Evolutionary conservation across 2,797 vertebrate genomes (phyloP), one percentile per base, ranked within the genome.

Genomic region (Fundulus diaphanus): DNA sequence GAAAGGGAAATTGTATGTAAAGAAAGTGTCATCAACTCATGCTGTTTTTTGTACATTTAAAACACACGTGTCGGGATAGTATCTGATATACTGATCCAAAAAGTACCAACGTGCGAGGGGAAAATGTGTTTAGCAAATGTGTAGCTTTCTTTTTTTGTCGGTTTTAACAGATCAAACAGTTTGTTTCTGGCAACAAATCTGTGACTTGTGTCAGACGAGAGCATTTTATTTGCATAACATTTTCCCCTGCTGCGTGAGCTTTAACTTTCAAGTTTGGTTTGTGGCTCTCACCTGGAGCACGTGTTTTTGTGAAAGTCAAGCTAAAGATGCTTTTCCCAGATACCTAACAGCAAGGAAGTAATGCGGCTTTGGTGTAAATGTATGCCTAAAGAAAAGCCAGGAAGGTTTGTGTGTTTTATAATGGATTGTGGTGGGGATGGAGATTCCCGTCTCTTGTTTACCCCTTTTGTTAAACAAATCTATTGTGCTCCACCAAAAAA

Each of bases 401-500:
- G 37, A 37, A 9, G 59, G 59, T 37, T 63, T 63, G 20, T 24
- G 11, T 5, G 33, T 33, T n/a, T 69, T 51, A 7, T 69, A 35
- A 35, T 83, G 59, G 80, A 83, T 83, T 74, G 85, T 67, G 63
- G 85, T 67, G 63, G 67, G 67, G 68, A 82, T 77, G 61, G 56
- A 76, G 46, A 70, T 40, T 66, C 61, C 73, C 79, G 57, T 52
- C 70, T 51, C 40, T 77, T 78, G 72, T 81, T 85, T 83, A 72
- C 70, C 61, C 69, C 72, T 59, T 1, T 75, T 72, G 51, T 80
- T 80, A 77, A 29, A 56, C 11, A 69, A 33, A 22, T 69, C 31
- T 51, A 13, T 27, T 49, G 31, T 86, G 80, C 74, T 80, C 61
- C 77, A 68, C 70, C 77, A 77, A 82, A 84, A 84, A 83, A n/a